Conservation (phyloP, 2,888 invertebrate species). For the Aphodius sticticus region DNA sequence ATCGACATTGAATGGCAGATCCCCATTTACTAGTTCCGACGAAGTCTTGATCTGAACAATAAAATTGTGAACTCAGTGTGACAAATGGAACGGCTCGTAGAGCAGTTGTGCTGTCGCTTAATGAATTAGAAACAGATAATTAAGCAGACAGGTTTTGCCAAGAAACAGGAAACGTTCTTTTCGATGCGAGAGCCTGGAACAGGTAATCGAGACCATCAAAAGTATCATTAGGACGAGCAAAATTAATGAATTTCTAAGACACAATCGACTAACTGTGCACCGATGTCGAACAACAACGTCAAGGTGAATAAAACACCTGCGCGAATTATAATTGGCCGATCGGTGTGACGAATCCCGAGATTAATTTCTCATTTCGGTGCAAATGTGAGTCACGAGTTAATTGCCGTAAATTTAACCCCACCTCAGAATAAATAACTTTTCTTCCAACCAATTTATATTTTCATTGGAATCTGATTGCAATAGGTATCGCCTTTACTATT, state of each 20-base stretch:
- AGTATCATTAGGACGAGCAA: not conserved
- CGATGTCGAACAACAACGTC: not conserved
- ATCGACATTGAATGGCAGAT: no score
- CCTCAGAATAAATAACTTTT: no score
- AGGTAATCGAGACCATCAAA: not conserved
- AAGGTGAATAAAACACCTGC: not conserved
- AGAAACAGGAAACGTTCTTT: not conserved
- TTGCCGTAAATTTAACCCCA: no score
- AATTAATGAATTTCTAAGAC: not conserved
- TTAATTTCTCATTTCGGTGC: not conserved
- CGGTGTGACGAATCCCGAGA: not conserved
- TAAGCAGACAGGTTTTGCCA: not conserved
- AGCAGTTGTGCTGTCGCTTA: not conserved
- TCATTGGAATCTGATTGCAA: no score
- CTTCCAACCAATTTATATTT: no score
- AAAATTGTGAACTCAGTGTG: not conserved
- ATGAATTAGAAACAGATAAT: conserved; percentile 4
- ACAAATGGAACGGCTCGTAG: not conserved
- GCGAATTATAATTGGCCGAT: not conserved
- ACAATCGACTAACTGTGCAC: not conserved
- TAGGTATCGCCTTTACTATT: no score
- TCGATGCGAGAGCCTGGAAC: not conserved
- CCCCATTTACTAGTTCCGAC: no score
- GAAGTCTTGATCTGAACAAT: not conserved
- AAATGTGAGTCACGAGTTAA: not conserved